Percentiles rank a stretch among this genome's conserved stretches.
phyloP scores from a whole-genome alignment of 2,797 vertebrate species.

The Tiaroga cobitis region DNA sequence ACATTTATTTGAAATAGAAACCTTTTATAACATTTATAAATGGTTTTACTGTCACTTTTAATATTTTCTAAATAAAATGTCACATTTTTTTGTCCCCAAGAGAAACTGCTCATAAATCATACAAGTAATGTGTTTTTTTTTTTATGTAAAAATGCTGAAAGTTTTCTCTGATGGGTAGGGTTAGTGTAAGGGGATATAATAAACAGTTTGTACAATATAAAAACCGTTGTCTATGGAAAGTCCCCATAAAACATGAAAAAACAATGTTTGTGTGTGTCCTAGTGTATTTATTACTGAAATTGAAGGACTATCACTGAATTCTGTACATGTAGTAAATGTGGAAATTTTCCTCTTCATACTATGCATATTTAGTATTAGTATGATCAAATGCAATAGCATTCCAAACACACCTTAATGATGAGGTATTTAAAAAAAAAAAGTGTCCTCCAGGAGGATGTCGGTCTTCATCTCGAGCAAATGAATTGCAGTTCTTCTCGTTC shows the following conservation, averaged over 20 bases:
- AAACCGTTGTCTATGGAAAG: no score
- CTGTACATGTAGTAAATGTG: not conserved
- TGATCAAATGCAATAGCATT: not conserved
- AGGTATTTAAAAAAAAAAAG: not conserved
- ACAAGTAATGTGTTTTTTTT: no score
- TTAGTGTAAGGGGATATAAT: no score
- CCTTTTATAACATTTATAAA: not conserved
- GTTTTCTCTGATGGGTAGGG: no score
- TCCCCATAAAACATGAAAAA: no score
- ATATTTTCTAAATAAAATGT: not conserved
- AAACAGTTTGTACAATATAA: no score
- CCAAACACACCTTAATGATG: not conserved
- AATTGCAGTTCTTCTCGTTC: not conserved
- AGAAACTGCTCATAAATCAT: no score
- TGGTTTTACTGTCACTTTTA: not conserved
- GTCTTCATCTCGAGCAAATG: not conserved
- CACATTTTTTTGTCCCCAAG: no score
- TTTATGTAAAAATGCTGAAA: no score
- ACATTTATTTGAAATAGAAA: not conserved
- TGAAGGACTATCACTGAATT: not conserved
- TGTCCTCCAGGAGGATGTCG: no score
- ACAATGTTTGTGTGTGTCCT: not conserved
- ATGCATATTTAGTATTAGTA: not conserved
- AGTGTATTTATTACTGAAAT: not conserved
- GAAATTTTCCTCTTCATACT: not conserved